phyloP scores from a whole-genome alignment of 2,888 invertebrate genomes.

The Ischnura elegans region DNA sequence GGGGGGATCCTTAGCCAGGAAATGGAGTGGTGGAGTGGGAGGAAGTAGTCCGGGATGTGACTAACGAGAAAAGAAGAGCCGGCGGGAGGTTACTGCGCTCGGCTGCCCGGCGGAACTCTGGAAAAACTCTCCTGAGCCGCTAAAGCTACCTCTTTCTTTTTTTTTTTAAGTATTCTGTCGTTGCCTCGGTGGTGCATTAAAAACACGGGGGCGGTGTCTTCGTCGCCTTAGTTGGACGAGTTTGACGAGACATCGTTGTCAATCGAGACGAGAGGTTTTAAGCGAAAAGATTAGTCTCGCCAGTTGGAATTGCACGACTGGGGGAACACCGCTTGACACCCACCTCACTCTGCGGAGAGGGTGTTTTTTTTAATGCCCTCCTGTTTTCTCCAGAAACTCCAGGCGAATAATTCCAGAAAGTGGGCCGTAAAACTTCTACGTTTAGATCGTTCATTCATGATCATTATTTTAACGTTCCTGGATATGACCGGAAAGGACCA shows the following conservation, averaged over 20 bases:
- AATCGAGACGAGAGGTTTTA: background rate
- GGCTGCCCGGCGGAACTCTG: background rate
- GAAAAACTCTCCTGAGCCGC: background rate
- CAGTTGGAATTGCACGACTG: conserved; percentile 29
- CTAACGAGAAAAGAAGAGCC: conserved; percentile 10
- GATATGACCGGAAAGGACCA: no score
- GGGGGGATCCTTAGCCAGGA: background rate
- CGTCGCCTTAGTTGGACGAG: conserved; percentile 1
- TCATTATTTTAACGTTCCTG: no score
- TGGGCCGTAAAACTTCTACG: background rate
- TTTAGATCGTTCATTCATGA: no score
- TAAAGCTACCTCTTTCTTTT: no score
- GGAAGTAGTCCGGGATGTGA: background rate
- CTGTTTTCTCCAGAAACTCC: background rate
- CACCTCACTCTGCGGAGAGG: background rate
- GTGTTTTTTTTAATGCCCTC: background rate
- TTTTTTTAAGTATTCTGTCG: no score
- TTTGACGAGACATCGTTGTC: conserved; percentile 26
- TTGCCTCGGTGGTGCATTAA: background rate
- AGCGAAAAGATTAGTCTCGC: conserved; percentile 38
- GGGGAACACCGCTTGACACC: background rate
- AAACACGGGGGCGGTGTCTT: background rate
- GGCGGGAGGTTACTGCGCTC: conserved; percentile 28
- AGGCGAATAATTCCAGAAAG: background rate
- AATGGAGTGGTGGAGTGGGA: background rate